Percentiles rank a stretch among this genome's conserved stretches.
Conservation (phyloP, 2,888 invertebrate species). For the Timandra comae region DNA sequence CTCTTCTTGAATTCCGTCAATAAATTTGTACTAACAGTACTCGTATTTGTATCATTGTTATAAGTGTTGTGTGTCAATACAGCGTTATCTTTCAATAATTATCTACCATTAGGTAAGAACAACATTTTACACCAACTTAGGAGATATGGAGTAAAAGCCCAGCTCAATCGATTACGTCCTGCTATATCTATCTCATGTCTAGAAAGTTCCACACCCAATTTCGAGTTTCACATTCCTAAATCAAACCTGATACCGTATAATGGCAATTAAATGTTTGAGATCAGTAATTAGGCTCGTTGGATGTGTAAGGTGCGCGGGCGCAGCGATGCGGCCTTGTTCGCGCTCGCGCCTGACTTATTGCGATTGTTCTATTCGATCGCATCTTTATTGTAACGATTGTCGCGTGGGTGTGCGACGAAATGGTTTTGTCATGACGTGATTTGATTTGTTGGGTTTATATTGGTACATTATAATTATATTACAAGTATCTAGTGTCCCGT, state of each 20-base stretch:
- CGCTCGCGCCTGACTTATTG: constrained; percentile 10
- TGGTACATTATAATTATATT: background rate
- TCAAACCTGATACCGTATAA: constrained; percentile 34
- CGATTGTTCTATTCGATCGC: constrained; percentile 14
- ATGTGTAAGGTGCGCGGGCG: constrained; percentile 1
- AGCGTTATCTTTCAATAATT: background rate
- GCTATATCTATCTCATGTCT: too few species aligned
- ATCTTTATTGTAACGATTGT: constrained; percentile 15
- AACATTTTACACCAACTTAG: background rate
- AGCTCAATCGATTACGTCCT: too few species aligned
- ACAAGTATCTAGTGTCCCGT: background rate
- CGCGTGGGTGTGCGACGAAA: constrained; percentile 10
- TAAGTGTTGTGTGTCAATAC: too few species aligned
- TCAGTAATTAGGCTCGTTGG: constrained; percentile 50
- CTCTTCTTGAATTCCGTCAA: too few species aligned
- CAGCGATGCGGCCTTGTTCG: background rate
- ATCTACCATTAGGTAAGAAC: background rate
- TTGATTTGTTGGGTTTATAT: background rate
- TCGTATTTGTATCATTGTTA: too few species aligned
- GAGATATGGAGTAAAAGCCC: background rate
- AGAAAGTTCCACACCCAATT: background rate
- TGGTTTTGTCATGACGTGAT: background rate
- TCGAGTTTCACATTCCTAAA: constrained; percentile 14
- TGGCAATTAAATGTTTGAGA: constrained; percentile 52
- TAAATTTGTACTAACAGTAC: too few species aligned